Base-by-base conservation (phyloP, 2,797 vertebrate genomes). In the Cheracebus regulus region DNA sequence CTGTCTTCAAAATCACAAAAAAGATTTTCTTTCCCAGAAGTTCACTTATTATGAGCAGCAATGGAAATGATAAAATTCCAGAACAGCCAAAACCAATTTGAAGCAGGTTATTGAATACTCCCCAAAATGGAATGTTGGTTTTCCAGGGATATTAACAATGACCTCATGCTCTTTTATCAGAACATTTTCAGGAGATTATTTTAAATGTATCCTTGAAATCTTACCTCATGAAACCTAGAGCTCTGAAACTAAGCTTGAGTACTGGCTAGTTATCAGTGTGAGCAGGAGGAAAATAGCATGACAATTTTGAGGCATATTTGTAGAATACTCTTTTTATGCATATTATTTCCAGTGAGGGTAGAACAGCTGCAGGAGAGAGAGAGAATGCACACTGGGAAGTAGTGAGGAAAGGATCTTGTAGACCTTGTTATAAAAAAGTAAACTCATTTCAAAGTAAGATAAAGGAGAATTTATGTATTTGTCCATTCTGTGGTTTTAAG, bases 161-260 rank as follows among this genome's bases (percentile, higher is more conserved):
- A 90, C 36, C 9, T 96, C 81, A 39, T 78, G n/a, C 6, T 96
- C 39, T 91, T 95, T 90, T 95, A 88, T 94, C 72, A 85, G 75
- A 88, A 67, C 52, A 86, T 96, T 97, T 97, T 2, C 11, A 95
- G 64, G 90, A 96, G 92, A 97, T 97, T 88, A 90, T 98, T 98
- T 97, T 95, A 67, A 90, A 78, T 76, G 44, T 90, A 92, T 92
- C 19, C 73, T 97, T 96, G 98, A 96, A 98, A 96, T 44, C 30
- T 92, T 90, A 96, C 92, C 96, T 98, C 90, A 20, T 93, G 79
- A 97, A 98, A 95, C 50, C 78, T 96, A 97, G 93, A 89, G 26
- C 79, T 96, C 15, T 84, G 97, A 97, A 97, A 81, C 67, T 92
- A 98, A 94, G 64, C 81, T 86, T 97, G 93, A 30, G 7, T 84